Conservation (phyloP, 2,797 vertebrate species). For the Arrhamphus sclerolepis region DNA sequence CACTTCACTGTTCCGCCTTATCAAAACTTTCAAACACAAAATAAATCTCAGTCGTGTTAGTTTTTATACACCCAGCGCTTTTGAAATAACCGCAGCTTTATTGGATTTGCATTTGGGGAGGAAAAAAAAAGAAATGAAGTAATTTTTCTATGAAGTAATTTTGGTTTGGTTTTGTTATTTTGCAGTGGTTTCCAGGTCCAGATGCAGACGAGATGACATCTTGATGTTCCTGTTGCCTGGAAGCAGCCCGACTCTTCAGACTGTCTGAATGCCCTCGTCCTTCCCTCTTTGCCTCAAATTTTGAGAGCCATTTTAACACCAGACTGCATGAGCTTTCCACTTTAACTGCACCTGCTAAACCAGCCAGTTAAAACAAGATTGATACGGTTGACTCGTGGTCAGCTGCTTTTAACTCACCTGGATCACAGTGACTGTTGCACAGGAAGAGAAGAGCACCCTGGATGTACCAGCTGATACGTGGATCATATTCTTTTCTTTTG, state of each 20-base stretch:
- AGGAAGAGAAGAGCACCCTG: conserved; percentile 42
- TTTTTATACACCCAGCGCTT: no score
- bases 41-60: no score
- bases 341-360: conserved; percentile 25
- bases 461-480: conserved; percentile 21
- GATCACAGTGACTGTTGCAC: conserved; percentile 53
- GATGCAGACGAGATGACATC: conserved; percentile 29
- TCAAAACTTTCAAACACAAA: no score
- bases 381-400: conserved; percentile 30
- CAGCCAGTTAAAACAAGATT: conserved; percentile 31
- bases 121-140: background rate
- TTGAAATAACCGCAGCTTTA: background rate
- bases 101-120: background rate
- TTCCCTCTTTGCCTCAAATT: conserved; percentile 2
- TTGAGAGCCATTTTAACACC: conserved; percentile 62
- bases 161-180: background rate
- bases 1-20: no score
- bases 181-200: conserved; percentile 14
- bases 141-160: conserved; percentile 1
- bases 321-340: conserved; percentile 35
- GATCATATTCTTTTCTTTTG: conserved; percentile 29
- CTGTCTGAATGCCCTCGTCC: conserved; percentile 16
- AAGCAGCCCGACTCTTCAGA: conserved; percentile 26
- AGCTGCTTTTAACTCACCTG: conserved; percentile 59
- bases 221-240: conserved; percentile 23